These are phyloP conservation scores for Cyclophora punctaria DNA, from an alignment of 2,888 invertebrate genomes.

Conservation along the genomic window DNA sequence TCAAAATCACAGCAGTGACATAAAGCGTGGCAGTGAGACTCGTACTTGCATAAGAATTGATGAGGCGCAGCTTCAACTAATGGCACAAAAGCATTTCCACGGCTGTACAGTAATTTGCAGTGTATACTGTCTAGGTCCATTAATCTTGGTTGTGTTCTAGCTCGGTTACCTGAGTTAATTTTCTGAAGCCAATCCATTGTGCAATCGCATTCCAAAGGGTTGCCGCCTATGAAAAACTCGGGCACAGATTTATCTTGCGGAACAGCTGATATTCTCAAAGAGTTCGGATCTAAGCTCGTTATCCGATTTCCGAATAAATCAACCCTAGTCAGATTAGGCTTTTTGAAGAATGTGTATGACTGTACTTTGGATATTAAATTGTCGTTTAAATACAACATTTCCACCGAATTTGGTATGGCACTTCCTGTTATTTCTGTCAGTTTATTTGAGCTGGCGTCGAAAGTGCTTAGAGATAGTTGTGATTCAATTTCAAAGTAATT, in stretches of 20 bases:
- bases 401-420: conserved; percentile 88
- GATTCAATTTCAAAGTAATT: conserved; percentile 90
- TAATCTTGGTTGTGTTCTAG: conserved; percentile 85
- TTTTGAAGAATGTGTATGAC: conserved; percentile 90
- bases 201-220: conserved; percentile 91
- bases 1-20: conserved; percentile 95
- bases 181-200: conserved; percentile 94
- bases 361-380: conserved; percentile 88
- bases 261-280: conserved; percentile 83
- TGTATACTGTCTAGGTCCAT: conserved; percentile 89
- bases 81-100: conserved; percentile 82
- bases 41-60: conserved; percentile 89
- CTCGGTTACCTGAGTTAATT: conserved; percentile 83
- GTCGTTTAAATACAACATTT: conserved; percentile 85
- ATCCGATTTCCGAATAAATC: conserved; percentile 88
- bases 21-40: conserved; percentile 88
- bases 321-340: conserved; percentile 87
- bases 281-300: conserved; percentile 83
- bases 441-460: conserved; percentile 88
- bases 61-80: conserved; percentile 86
- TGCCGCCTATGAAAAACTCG: conserved; percentile 89
- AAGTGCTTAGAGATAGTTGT: conserved; percentile 83
- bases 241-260: conserved; percentile 82
- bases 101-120: conserved; percentile 86
- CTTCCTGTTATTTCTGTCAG: conserved; percentile 87